Conservation (phyloP, 1,140 invertebrate species). For the Scaptodrosophila lebanonensis region DNA sequence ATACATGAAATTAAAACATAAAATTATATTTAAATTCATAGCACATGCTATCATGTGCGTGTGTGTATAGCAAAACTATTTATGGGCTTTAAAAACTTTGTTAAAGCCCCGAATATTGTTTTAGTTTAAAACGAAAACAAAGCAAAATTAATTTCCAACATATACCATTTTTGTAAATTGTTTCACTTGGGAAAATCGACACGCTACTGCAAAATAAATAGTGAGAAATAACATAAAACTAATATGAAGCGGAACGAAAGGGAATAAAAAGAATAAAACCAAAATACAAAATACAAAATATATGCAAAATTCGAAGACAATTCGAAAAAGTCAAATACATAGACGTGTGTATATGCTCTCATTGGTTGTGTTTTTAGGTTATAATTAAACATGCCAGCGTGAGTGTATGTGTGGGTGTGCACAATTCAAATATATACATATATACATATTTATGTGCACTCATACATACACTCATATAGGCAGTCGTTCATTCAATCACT, state of each 20-base stretch:
- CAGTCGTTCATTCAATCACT: constrained; percentile 42
- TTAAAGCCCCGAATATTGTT: no score
- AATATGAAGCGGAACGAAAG: constrained; percentile 22
- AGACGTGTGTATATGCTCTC: constrained; percentile 75
- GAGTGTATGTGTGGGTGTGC: constrained; percentile 30
- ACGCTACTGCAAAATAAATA: constrained; percentile 61
- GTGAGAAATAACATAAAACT: constrained; percentile 33
- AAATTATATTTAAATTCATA: constrained; percentile 44
- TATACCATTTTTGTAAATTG: constrained; percentile 68
- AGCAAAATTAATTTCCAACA: constrained; percentile 52
- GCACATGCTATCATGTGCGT: constrained; percentile 28
- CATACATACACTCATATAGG: constrained; percentile 26
- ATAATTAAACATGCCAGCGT: constrained; percentile 62
- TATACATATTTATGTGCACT: constrained; percentile 23
- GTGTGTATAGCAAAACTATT: constrained; percentile 27
- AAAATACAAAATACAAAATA: constrained; percentile 36
- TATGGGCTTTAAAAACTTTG: constrained; percentile 10
- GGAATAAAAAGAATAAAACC: constrained; percentile 32
- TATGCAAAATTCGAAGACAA: constrained; percentile 31
- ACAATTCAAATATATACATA: constrained; percentile 9
- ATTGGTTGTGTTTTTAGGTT: constrained; percentile 78
- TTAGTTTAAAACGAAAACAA: constrained; percentile 23
- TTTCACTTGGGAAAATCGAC: constrained; percentile 75
- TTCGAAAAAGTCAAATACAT: constrained; percentile 67
- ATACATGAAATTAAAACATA: constrained; percentile 57